phyloP scores from a whole-genome alignment of 30 jellyfish, hydroid and myxozoan genomes.

The Morbakka virulenta region DNA sequence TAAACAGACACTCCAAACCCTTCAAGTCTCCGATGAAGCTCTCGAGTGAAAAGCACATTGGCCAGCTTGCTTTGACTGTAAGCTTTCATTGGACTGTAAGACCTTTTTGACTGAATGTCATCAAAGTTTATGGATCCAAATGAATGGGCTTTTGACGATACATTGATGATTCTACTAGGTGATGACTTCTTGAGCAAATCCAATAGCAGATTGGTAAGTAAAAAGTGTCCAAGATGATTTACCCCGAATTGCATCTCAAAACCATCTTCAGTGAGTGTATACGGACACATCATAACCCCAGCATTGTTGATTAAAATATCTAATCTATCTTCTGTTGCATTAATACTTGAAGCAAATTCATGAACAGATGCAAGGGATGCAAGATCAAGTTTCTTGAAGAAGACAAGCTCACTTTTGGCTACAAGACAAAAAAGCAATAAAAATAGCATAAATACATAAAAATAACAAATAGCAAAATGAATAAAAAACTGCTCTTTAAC shows the following conservation, averaged over 20 bases:
- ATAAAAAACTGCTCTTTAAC: no score
- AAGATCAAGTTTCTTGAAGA: constrained; percentile 52
- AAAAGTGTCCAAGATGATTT: constrained; percentile 90
- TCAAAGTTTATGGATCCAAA: constrained; percentile 22
- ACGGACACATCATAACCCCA: constrained; percentile 85
- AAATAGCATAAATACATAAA: no score
- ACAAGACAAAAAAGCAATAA: no score
- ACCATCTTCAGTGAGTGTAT: constrained; percentile 75
- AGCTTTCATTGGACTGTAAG: constrained; percentile 4
- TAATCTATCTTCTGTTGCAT: constrained; percentile 45
- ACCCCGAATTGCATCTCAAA: constrained; percentile 83
- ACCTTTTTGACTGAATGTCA: background rate
- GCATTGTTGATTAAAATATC: constrained; percentile 91
- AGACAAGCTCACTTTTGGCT: constrained; percentile 41
- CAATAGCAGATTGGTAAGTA: constrained; percentile 66
- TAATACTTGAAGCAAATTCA: constrained; percentile 52
- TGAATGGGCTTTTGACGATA: constrained; percentile 83
- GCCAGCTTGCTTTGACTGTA: constrained; percentile 51
- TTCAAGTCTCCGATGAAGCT: constrained; percentile 13
- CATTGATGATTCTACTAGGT: constrained; percentile 74
- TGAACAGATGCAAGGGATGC: constrained; percentile 73
- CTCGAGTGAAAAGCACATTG: constrained; percentile 48
- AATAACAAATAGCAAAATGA: no score
- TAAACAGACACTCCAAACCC: constrained; percentile 26
- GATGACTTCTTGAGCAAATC: constrained; percentile 60